Evolutionary conservation across 2,888 invertebrate species (phyloP).

Genomic region (Dicyrtoma fusca): DNA sequence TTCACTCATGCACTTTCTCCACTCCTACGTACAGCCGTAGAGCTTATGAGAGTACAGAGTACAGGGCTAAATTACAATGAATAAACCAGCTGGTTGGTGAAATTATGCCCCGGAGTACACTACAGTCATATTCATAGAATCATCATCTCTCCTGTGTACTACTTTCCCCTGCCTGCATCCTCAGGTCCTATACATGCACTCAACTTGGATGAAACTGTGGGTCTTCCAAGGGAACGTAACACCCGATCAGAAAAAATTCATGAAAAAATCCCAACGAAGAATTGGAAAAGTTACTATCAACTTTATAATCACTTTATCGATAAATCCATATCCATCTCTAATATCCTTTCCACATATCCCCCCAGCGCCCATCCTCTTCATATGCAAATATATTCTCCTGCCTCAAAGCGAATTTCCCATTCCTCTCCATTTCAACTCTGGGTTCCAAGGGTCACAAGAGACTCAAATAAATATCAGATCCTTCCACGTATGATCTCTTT

Average conservation of each 20-base stretch:
- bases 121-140: background rate
- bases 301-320: constrained; percentile 50
- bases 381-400: constrained; percentile 24
- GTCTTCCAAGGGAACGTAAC: too few species aligned
- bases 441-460: constrained; percentile 13
- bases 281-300: constrained; percentile 32
- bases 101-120: constrained; percentile 1
- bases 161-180: background rate
- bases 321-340: constrained; percentile 49
- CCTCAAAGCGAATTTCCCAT: background rate
- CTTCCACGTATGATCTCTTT: too few species aligned
- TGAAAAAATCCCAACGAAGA: background rate
- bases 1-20: too few species aligned
- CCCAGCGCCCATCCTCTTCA: constrained; percentile 15
- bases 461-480: background rate
- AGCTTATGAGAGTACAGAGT: too few species aligned
- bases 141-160: background rate
- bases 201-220: too few species aligned
- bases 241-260: too few species aligned
- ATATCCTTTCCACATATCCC: constrained; percentile 21
- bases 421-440: background rate
- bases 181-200: too few species aligned
- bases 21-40: too few species aligned
- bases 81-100: constrained; percentile 11
- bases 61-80: constrained; percentile 16